These are phyloP conservation scores for Anas georgica DNA, from an alignment of 2,797 vertebrate species.

Conservation along the genomic window DNA sequence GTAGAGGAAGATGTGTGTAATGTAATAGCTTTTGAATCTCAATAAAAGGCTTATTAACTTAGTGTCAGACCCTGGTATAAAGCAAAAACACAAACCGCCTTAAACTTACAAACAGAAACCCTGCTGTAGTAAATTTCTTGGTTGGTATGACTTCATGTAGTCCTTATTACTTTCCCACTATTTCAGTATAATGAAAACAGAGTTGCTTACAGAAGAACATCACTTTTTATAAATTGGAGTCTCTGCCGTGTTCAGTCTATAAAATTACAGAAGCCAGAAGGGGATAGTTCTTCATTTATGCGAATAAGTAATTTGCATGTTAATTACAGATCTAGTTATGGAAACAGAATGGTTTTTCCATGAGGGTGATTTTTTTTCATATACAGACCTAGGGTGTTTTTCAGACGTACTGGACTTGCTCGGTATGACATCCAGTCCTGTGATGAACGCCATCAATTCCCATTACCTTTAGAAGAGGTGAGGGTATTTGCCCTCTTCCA, in stretches of 20 bases:
- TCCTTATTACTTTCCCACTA: background rate
- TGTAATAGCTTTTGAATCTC: constrained; percentile 62
- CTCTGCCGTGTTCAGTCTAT: background rate
- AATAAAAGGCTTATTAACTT: constrained; percentile 49
- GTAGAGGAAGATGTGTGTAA: constrained; percentile 55
- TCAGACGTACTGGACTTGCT: background rate
- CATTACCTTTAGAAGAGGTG: background rate
- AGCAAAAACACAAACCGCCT: background rate
- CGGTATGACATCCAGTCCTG: fast-evolving
- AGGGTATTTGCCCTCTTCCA: background rate
- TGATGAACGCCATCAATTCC: background rate
- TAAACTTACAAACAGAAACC: background rate
- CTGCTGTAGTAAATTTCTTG: constrained; percentile 1
- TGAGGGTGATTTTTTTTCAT: background rate
- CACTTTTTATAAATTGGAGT: background rate
- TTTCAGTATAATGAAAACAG: constrained; percentile 30
- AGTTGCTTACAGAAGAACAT: background rate
- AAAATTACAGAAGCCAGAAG: background rate
- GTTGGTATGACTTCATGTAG: background rate
- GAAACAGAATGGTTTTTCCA: background rate
- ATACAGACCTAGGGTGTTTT: background rate
- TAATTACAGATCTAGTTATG: background rate
- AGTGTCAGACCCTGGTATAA: constrained; percentile 7
- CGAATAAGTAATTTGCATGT: constrained; percentile 8
- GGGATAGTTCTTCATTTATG: background rate